Conservation (phyloP, 2,888 invertebrate species). For the Creontiades dilutus region DNA sequence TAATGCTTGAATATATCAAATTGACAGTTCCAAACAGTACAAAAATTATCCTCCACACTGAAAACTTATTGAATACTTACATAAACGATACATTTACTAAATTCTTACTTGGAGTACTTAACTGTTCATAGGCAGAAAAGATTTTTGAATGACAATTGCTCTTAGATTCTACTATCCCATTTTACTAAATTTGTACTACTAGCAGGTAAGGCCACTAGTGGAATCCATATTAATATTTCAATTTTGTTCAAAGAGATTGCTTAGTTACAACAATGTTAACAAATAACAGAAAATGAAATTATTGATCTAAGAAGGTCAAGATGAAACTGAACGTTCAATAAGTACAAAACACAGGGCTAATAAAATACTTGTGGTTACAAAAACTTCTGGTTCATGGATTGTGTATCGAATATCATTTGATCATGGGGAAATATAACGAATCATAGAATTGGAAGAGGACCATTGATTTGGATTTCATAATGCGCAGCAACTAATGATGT, state of each 20-base stretch:
- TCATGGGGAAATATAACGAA: no score
- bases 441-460: no score
- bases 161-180: no score
- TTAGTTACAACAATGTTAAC: neutral
- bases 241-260: neutral
- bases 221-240: neutral
- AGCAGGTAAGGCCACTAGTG: neutral
- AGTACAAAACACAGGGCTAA: neutral
- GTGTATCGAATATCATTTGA: no score
- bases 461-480: no score
- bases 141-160: no score
- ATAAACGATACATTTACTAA: neutral
- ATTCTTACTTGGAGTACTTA: no score
- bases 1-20: constrained; percentile 15
- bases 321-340: neutral
- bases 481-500: no score
- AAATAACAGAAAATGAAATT: neutral
- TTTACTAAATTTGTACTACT: no score
- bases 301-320: neutral
- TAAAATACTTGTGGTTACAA: no score
- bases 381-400: no score
- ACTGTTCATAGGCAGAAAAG: no score
- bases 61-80: neutral
- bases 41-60: neutral
- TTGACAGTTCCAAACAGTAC: neutral